Conservation (phyloP, 1,140 invertebrate genomes). For the Phortica variegata region DNA sequence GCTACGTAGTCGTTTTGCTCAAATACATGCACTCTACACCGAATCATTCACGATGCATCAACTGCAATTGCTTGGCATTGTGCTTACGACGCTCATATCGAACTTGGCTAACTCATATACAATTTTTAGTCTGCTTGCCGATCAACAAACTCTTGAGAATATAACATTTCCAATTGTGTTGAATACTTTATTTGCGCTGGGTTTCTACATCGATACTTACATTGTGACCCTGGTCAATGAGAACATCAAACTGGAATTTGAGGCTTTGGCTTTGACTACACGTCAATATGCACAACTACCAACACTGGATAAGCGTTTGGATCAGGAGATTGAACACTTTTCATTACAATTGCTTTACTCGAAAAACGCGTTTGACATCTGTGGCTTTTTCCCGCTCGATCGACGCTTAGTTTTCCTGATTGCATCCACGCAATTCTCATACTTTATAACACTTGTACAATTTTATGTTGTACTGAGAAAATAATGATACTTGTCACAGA, state of each 20-base stretch:
- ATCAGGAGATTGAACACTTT: slow-evolving; percentile 40
- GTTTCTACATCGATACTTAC: slow-evolving; percentile 46
- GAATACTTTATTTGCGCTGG: slow-evolving; percentile 29
- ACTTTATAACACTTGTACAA: slow-evolving; percentile 50
- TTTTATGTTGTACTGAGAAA: no score
- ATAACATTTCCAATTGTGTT: slow-evolving; percentile 28
- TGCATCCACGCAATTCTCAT: slow-evolving; percentile 37
- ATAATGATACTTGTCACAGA: no score
- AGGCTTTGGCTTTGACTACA: slow-evolving; percentile 21
- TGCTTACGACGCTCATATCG: slow-evolving; percentile 43
- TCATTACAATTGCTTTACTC: slow-evolving; percentile 27
- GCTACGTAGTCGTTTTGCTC: slow-evolving; percentile 15
- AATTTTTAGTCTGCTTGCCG: slow-evolving; percentile 40
- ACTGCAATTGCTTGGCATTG: slow-evolving; percentile 38
- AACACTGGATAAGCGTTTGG: slow-evolving; percentile 12
- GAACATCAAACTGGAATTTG: slow-evolving; percentile 34
- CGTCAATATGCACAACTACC: slow-evolving; percentile 23
- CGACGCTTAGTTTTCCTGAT: slow-evolving; percentile 38
- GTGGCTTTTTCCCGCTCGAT: slow-evolving; percentile 40
- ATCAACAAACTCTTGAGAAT: slow-evolving; percentile 25
- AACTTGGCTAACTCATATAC: slow-evolving; percentile 45
- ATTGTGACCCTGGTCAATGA: slow-evolving; percentile 40
- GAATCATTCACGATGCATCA: slow-evolving; percentile 39
- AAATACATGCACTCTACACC: slow-evolving; percentile 31
- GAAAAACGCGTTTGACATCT: slow-evolving; percentile 24